Evolutionary conservation across 2,888 invertebrate species (phyloP), one percentile per base, ranked within the genome.

Genomic region (Agrotis ipsilon): DNA sequence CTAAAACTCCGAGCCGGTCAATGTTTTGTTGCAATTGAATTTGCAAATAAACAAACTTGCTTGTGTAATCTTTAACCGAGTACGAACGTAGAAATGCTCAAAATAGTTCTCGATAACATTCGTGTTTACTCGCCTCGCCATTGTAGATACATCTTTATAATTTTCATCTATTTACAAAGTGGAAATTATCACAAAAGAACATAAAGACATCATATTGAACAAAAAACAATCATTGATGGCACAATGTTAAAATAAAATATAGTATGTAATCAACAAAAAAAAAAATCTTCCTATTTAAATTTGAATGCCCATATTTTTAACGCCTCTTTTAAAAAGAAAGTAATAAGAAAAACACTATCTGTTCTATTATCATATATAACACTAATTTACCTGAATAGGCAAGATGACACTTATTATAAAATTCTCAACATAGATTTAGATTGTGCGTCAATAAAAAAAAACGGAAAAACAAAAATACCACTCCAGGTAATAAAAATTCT

Each of bases 141-240:
- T 4, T 19, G 7, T 46, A n/a, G 4, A n/a, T 27, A 43, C 43
- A 64, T 4, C 21, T 39, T 46, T 45, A 16, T 32, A 39, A 9
- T 27, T 61, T 19, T 27, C n/a, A 48, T 43, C 18, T 43, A 67
- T 73, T 48, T 60, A 73, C 59, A 68, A 68, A 5, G n/a, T 27
- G 16, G 27, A 9, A 61, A 39, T 52, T 60, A 48, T 49, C 51
- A 51, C 27, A 63, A 67, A 60, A 63, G 0, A 68, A 43, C 3
- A 60, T 43, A 7, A 21, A 55, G 43, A 73, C 58, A 72, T 19
- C 45, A 66, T 52, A 43, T 65, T 58, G n/a, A 58, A 77, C 39
- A 62, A 54, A 72, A 57, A 46, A 68, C 16, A 32, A 72, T 46
- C 9, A 13, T 55, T 18, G 49, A 77, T 79, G 75, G 75, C 80